Evolutionary conservation across 2,113 vertebrate genomes (phyloP), one percentile per base, ranked within the genome.

Genomic region (Rhea pennata): DNA sequence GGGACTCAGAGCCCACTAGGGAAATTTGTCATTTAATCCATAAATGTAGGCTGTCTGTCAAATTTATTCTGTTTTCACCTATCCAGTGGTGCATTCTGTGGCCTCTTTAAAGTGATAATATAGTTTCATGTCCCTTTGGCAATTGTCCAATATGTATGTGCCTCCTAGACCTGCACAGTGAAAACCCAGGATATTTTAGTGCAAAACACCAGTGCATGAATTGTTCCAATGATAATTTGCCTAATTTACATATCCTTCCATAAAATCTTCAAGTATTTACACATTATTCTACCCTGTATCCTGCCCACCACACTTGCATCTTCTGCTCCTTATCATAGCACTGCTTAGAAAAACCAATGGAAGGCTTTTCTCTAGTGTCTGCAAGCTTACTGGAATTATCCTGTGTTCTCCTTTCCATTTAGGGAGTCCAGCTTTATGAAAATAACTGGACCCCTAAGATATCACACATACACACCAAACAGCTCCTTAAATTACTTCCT

Each of bases 31-130:
- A 78, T 75, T 83, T 46, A 70, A 50, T 74, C 50, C 65, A 50
- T 81, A 70, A 64, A 62, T 44, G 24, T 22, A 62, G 19, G 19
- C 10, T 39, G 65, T 69, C 48, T 87, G 70, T 31, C 81, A 87
- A 48, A 48, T 76, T 48, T 87, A 39, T 69, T 91, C 53, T 67
- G n/a, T 78, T 93, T 78, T 46, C 26, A 6, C 23, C 14, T 61
- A 77, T 71, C 14, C 44, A 0, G 0, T 20, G 56, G 70, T 95
- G 72, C 48, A 33, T n/a, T 10, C 22, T 40, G 44, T 53, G 24
- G 36, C 40, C 56, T 76, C 72, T 92, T 39, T 44, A 24, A 44
- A 73, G 24, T 50, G 70, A 33, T 3, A 29, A 40, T 11, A 6
- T 19, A 56, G 20, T 21, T 67, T 20, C 3, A 16, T 59, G 92